phyloP scores from a whole-genome alignment of 2,113 vertebrate genomes.

The Oreochromis spilurus region DNA sequence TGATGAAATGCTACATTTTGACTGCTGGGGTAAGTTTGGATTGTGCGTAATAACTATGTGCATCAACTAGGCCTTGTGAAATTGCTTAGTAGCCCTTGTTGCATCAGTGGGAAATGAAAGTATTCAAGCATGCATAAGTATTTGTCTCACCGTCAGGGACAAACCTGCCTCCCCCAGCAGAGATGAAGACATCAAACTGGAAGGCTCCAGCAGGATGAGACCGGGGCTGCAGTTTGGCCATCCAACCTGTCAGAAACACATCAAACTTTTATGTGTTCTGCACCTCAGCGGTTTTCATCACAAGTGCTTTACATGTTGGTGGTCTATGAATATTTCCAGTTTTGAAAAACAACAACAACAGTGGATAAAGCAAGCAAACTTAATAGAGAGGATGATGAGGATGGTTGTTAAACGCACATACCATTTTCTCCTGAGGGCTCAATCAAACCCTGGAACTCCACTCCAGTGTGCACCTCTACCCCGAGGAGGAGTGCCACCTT shows the following conservation, averaged over 20 bases:
- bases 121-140: background rate
- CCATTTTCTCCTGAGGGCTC: conserved; percentile 73
- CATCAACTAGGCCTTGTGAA: background rate
- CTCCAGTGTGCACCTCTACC: conserved; percentile 84
- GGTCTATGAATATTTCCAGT: background rate
- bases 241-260: conserved; percentile 74
- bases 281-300: background rate
- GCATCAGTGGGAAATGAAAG: background rate
- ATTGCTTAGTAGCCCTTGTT: background rate
- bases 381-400: fast-evolving
- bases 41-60: background rate
- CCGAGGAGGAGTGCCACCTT: conserved; percentile 88
- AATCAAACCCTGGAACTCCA: conserved; percentile 77
- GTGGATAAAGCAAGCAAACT: background rate
- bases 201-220: conserved; percentile 74
- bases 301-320: background rate
- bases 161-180: conserved; percentile 86
- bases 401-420: background rate
- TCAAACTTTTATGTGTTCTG: background rate
- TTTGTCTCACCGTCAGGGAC: conserved; percentile 83
- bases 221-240: conserved; percentile 75
- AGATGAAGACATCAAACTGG: conserved; percentile 89
- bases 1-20: background rate
- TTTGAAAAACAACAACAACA: background rate
- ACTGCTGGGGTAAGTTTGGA: background rate